A percentile compares a stretch with the other conserved stretches of the same genome.
Evolutionary conservation across 2,113 vertebrate species (phyloP).

Genomic region (Coryphaenoides rupestris): DNA sequence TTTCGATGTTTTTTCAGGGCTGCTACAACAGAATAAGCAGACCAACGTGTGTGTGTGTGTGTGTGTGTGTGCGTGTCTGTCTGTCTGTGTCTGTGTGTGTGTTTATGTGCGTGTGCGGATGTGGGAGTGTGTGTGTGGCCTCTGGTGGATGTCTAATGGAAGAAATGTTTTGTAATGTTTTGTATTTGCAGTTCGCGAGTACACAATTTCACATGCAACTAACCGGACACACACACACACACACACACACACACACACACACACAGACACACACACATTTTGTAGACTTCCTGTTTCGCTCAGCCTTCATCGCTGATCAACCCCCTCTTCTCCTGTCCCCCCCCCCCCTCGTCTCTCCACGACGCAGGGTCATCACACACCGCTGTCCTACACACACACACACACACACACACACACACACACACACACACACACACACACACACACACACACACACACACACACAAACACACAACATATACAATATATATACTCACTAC

Average conservation of each 20-base stretch:
- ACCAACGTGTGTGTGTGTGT: slow-evolving; percentile 44
- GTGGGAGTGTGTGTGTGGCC: slow-evolving; percentile 33
- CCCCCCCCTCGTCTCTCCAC: no score
- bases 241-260: neutral
- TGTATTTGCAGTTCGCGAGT: no score
- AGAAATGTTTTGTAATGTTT: neutral
- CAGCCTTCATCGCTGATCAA: slow-evolving; percentile 31
- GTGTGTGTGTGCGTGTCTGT: no score
- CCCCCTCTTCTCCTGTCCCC: neutral
- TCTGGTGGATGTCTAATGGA: neutral
- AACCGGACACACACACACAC: slow-evolving; percentile 9
- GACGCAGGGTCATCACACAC: no score
- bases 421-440: no score
- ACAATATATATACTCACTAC: no score
- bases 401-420: no score
- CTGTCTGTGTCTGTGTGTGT: slow-evolving; percentile 8
- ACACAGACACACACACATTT: slow-evolving; percentile 10
- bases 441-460: no score
- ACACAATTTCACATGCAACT: neutral
- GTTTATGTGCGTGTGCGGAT: slow-evolving; percentile 5
- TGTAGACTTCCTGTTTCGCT: neutral
- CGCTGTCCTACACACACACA: no score
- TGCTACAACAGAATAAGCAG: slow-evolving; percentile 39
- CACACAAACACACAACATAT: no score
- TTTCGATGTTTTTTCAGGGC: slow-evolving; percentile 66